These are phyloP conservation scores for Trochalopteron elliotii DNA, from an alignment of 2,113 vertebrate species.

Conservation along the genomic window DNA sequence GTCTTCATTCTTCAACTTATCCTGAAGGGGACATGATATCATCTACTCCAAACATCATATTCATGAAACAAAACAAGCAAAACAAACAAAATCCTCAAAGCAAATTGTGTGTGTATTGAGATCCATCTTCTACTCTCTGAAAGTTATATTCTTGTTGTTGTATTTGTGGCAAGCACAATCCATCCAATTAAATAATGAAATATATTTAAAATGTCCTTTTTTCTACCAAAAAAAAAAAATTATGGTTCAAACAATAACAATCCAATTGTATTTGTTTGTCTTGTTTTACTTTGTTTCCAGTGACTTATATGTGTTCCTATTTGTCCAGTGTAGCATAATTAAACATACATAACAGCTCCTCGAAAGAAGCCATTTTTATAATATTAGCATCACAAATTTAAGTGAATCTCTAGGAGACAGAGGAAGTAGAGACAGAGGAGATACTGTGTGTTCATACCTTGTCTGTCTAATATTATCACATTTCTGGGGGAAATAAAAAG, in stretches of 20 bases:
- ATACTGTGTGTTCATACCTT: neutral
- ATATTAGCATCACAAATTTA: neutral
- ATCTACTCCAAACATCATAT: neutral
- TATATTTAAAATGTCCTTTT: neutral
- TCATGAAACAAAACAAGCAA: neutral
- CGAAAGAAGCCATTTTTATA: neutral
- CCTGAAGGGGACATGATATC: neutral
- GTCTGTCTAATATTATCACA: neutral
- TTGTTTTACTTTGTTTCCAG: neutral
- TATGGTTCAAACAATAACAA: neutral
- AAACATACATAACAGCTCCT: neutral
- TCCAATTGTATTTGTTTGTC: neutral
- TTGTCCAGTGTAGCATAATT: neutral
- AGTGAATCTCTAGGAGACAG: neutral
- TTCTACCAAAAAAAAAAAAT: neutral
- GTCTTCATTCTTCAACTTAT: neutral
- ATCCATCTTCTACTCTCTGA: neutral
- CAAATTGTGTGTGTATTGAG: neutral
- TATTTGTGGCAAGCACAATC: neutral
- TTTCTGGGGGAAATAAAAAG: rapidly evolving
- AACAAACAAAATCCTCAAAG: neutral
- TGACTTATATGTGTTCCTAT: neutral
- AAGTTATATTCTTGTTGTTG: neutral
- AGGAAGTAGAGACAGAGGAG: neutral
- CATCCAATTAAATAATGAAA: neutral